Base-by-base conservation (phyloP, 2,888 invertebrate genomes). In the Apodemia zela region DNA sequence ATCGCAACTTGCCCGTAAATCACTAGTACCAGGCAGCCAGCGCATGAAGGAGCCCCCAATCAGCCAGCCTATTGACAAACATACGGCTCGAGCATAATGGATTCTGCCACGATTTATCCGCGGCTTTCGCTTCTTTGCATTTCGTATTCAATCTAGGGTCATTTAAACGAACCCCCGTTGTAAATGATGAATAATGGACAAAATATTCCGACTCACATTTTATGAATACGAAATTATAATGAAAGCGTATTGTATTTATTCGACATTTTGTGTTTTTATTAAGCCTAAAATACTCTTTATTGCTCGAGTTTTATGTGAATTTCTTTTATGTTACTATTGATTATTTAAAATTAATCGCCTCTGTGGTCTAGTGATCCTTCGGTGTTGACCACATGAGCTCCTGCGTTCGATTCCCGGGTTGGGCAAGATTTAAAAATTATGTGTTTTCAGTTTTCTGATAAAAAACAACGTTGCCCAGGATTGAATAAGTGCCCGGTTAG, bases 11-110 rank as follows among this genome's bases (percentile, higher is more conserved):
- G 78, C 75, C 78, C 77, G 81, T 84, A 85, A 84, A 84, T 82
- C 81, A 81, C 75, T 73, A 63, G 77, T 81, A 85, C 84, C 81
- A 83, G 81, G 82, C 78, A 78, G 75, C 74, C 80, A 86, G 81
- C 76, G 80, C 77, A 73, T 72, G 76, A 79, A 82, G 78, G 81
- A 85, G 85, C 77, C 79, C 72, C 83, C 87, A 88, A 88, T 88
- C 89, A 88, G 81, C 79, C 83, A 80, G 80, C 76, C 84, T 86
- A 89, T 89, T 88, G 89, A 88, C 89, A 89, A 89, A 88, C 88
- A 87, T 87, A 88, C 84, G 82, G 81, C 80, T 77, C 74, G 75
- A 72, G 77, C 76, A 84, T 86, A 89, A 87, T 89, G 85, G 84
- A 85, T 80, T 83, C 81, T 73, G 75, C 77, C 73, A 77, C 77